Percentiles rank a stretch among this genome's conserved stretches.
Conservation (phyloP, 2,888 invertebrate genomes). For the Palloptera scutellata region DNA sequence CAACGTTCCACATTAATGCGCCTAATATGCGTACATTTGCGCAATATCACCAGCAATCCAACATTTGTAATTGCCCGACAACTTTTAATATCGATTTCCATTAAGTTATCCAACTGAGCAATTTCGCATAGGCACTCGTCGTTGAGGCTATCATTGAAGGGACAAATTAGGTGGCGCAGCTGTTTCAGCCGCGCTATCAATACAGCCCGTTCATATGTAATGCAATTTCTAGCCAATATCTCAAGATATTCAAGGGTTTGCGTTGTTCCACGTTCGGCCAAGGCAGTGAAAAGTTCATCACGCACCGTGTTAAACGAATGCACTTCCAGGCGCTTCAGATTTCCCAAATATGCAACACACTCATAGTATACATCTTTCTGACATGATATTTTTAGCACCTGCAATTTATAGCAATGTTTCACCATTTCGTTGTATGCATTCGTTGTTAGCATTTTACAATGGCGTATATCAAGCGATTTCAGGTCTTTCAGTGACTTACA, state of each 20-base stretch:
- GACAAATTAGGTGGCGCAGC: conserved; percentile 15
- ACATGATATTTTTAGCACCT: conserved; percentile 32
- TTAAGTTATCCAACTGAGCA: conserved; percentile 4
- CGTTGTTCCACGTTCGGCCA: conserved; percentile 26
- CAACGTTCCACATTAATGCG: conserved; percentile 16
- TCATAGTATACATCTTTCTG: conserved; percentile 27
- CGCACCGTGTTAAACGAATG: conserved; percentile 24
- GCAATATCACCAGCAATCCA: conserved; percentile 20
- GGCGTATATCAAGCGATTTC: conserved; percentile 21
- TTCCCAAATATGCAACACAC: conserved; percentile 27
- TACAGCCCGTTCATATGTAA: conserved; percentile 27
- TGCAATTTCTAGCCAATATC: conserved; percentile 22
- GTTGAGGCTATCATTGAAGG: conserved; percentile 25
- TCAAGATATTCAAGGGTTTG: conserved; percentile 18
- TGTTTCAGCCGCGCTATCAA: conserved; percentile 15
- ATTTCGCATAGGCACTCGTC: conserved; percentile 24
- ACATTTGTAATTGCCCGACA: conserved; percentile 20
- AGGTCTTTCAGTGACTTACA: conserved; percentile 21
- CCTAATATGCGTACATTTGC: conserved; percentile 8
- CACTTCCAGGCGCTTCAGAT: conserved; percentile 25
- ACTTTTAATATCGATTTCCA: conserved; percentile 16
- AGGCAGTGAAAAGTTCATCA: conserved; percentile 21
- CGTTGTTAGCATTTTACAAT: conserved; percentile 25
- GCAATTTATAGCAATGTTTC: conserved; percentile 25
- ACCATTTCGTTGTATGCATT: conserved; percentile 24